Conservation (phyloP, 2,797 vertebrate genomes). For the Heliangelus exortis region DNA sequence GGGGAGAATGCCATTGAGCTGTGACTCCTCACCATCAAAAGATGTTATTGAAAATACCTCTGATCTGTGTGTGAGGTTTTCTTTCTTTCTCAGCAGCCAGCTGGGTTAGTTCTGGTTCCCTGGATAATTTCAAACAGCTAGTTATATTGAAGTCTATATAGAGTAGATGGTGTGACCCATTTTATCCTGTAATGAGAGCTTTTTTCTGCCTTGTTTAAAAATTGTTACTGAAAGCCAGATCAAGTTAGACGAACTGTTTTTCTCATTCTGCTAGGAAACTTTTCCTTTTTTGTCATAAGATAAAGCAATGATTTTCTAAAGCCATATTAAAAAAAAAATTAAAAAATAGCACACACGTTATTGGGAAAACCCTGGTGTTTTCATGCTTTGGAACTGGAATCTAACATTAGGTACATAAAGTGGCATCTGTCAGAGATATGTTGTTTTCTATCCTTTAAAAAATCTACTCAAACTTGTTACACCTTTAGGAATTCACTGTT, state of each 20-base stretch:
- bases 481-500: background rate
- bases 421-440: background rate
- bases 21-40: background rate
- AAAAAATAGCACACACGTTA: background rate
- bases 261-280: background rate
- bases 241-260: background rate
- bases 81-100: background rate
- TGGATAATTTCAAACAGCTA: background rate
- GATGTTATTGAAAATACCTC: background rate
- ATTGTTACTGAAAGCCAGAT: background rate
- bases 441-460: background rate
- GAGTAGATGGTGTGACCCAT: background rate
- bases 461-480: background rate
- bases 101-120: background rate
- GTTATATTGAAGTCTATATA: background rate
- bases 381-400: background rate
- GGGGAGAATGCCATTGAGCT: background rate
- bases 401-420: background rate
- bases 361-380: background rate
- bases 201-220: background rate
- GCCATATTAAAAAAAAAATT: fast-evolving
- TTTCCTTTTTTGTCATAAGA: background rate
- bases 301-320: background rate
- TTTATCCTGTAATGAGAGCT: background rate
- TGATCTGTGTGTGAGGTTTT: background rate